Conservation (phyloP, 2,113 vertebrate genomes). For the Xenopus borealis region DNA sequence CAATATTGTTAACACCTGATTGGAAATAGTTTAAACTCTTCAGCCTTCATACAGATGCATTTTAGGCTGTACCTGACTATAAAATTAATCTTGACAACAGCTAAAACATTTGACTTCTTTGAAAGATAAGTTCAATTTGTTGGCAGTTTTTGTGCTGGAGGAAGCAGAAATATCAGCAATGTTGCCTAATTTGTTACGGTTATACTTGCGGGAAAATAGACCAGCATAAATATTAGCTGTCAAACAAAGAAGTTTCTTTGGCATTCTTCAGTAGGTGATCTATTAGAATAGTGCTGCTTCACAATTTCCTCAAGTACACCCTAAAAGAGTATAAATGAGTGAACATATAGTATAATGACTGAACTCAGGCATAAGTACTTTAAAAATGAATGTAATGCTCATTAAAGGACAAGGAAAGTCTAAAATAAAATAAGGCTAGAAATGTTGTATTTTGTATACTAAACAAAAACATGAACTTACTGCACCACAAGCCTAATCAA, state of each 20-base stretch:
- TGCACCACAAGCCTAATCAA: too few relatives aligned
- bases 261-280: slow-evolving; percentile 1
- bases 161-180: slow-evolving; percentile 23
- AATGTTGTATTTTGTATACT: too few relatives aligned
- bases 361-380: too few relatives aligned
- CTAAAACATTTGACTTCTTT: slow-evolving; percentile 19
- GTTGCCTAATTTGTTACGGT: slow-evolving; percentile 24
- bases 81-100: slow-evolving; percentile 17
- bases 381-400: too few relatives aligned
- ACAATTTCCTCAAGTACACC: neutral
- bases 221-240: slow-evolving; percentile 16
- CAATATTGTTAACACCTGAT: neutral
- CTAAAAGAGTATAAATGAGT: neutral
- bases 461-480: too few relatives aligned
- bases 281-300: slow-evolving; percentile 2
- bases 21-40: neutral
- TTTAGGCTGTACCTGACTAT: neutral
- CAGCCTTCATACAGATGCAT: neutral
- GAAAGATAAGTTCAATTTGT: slow-evolving; percentile 22
- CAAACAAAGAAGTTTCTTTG: slow-evolving; percentile 16
- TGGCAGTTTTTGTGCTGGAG: slow-evolving; percentile 16
- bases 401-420: too few relatives aligned
- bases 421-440: too few relatives aligned
- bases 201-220: neutral
- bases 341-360: neutral